These are phyloP conservation scores for Acrossocheilus wenchowensis DNA, from an alignment of 2,797 vertebrate genomes.

Conservation along the genomic window DNA sequence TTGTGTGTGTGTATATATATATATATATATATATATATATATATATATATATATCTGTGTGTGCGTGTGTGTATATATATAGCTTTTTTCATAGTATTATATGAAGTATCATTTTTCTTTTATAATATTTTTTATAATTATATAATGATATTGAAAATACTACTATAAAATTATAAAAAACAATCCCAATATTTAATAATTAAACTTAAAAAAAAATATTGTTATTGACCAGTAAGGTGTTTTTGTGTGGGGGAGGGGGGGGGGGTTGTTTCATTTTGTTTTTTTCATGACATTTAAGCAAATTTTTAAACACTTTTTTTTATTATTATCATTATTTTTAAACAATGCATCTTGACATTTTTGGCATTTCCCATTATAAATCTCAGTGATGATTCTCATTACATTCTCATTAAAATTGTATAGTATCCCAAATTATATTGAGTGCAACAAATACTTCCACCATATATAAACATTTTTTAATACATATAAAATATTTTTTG, in stretches of 20 bases:
- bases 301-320: neutral
- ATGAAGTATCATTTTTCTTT: neutral
- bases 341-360: neutral
- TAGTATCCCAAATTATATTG: neutral
- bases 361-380: neutral
- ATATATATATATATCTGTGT: too few species aligned
- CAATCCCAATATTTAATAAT: neutral
- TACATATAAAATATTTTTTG: neutral
- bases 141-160: neutral
- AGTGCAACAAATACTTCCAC: neutral
- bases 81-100: too few species aligned
- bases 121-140: too few species aligned
- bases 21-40: too few species aligned
- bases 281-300: neutral
- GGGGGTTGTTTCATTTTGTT: too few species aligned
- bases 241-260: too few species aligned
- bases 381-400: neutral
- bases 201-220: too few species aligned
- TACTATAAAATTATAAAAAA: neutral
- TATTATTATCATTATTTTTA: too few species aligned
- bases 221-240: too few species aligned
- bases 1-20: too few species aligned
- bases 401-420: neutral
- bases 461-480: neutral
- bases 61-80: too few species aligned